A percentile compares a stretch with the other conserved stretches of the same genome.
phyloP scores from a whole-genome alignment of 2,113 vertebrate genomes.

The Rostratula benghalensis region DNA sequence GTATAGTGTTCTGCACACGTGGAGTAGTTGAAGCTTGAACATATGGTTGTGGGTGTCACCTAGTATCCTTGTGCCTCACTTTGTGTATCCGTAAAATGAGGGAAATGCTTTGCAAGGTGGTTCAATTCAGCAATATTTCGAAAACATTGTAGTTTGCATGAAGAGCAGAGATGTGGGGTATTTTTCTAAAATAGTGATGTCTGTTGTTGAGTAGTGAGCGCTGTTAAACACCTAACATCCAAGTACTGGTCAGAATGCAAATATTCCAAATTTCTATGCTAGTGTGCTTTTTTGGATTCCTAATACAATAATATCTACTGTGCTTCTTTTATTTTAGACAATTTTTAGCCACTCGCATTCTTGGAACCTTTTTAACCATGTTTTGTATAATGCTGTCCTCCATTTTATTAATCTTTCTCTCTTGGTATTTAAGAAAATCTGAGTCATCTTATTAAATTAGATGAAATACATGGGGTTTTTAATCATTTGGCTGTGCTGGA shows the following conservation, averaged over 20 bases:
- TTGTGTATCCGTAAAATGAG: background rate
- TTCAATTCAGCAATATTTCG: background rate
- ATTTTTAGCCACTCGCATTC: background rate
- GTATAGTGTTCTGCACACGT: background rate
- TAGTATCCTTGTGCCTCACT: background rate
- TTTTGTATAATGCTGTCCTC: background rate
- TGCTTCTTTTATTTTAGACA: background rate
- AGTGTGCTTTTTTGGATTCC: background rate
- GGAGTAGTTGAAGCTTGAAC: background rate
- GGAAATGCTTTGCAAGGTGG: background rate
- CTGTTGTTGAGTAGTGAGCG: background rate
- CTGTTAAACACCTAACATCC: background rate
- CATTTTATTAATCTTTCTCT: background rate
- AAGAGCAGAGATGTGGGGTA: background rate
- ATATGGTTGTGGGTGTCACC: conserved; percentile 28
- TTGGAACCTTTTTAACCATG: background rate
- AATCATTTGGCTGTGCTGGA: background rate
- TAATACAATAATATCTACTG: background rate
- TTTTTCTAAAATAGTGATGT: background rate
- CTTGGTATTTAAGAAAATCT: background rate
- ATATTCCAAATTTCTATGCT: background rate
- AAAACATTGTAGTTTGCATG: background rate
- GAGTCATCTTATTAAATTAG: background rate
- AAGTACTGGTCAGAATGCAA: background rate
- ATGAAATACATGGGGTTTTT: background rate